Evolutionary conservation across 1,140 invertebrate genomes (phyloP).

Genomic region (Leptonema lineaticorne): DNA sequence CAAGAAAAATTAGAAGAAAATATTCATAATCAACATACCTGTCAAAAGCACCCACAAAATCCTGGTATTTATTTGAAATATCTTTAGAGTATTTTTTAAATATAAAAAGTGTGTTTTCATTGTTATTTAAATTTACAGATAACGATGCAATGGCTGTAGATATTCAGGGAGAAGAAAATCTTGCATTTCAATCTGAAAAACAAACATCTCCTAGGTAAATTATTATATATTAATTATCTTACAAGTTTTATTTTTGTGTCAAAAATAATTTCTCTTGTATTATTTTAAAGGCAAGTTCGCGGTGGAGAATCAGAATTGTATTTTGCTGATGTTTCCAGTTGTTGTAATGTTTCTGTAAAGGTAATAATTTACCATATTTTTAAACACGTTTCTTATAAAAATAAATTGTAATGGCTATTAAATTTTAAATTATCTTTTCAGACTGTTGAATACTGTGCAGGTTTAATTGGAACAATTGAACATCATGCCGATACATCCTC

Average conservation of each 20-base stretch:
- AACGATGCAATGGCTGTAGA: conserved; percentile 44
- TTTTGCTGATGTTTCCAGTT: conserved; percentile 84
- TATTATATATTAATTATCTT: not conserved
- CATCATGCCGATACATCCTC: conserved; percentile 54
- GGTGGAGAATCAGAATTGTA: conserved; percentile 75
- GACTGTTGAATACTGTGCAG: conserved; percentile 52
- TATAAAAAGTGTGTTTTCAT: not conserved
- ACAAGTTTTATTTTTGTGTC: not conserved
- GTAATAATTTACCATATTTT: conserved; percentile 37
- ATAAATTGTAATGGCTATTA: not conserved
- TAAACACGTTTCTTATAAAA: not conserved
- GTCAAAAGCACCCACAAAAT: conserved; percentile 38
- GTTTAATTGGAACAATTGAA: conserved; percentile 54
- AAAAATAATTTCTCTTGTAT: not conserved
- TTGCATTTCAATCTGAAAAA: conserved; percentile 64
- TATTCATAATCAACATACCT: conserved; percentile 33
- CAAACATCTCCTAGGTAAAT: conserved; percentile 54
- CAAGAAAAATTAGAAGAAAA: conserved; percentile 35
- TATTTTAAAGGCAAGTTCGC: conserved; percentile 28
- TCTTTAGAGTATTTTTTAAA: no score
- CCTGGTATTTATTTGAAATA: conserved; percentile 31
- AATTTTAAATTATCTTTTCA: conserved; percentile 37
- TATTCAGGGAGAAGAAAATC: conserved; percentile 65
- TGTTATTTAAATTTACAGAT: conserved; percentile 8
- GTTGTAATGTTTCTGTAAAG: conserved; percentile 72